phyloP scores from a whole-genome alignment of 2,888 invertebrate genomes.

The Ectobius pallidus region DNA sequence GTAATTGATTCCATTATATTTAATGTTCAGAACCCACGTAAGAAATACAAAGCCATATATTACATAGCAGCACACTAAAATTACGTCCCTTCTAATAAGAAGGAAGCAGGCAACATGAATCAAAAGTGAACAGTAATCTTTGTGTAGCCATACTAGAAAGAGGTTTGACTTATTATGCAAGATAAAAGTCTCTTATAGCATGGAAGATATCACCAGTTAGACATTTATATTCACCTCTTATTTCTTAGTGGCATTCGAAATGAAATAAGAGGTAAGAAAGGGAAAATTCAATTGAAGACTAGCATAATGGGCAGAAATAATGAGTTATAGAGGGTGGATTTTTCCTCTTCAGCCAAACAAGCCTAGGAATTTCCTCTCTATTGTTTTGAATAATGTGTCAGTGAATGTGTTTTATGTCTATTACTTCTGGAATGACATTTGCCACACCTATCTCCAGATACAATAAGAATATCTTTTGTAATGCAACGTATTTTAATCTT shows the following conservation, averaged over 20 bases:
- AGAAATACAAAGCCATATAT: slow-evolving; percentile 3
- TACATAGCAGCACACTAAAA: neutral
- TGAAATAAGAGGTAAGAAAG: neutral
- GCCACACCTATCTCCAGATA: no score
- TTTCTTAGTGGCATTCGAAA: neutral
- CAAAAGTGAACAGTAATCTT: neutral
- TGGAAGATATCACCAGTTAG: neutral
- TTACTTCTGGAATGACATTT: no score
- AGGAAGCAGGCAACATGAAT: neutral
- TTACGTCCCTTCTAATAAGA: slow-evolving; percentile 4
- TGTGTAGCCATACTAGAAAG: neutral
- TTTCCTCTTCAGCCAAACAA: no score
- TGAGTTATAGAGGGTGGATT: no score
- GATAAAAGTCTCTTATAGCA: slow-evolving; percentile 10
- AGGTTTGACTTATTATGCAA: slow-evolving; percentile 1
- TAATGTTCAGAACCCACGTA: neutral
- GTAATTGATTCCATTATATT: slow-evolving; percentile 17
- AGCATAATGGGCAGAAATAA: no score
- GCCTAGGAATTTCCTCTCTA: no score
- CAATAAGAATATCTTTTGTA: no score
- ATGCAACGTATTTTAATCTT: no score
- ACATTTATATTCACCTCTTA: no score
- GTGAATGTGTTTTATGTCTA: no score
- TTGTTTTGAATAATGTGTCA: no score
- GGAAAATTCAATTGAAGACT: neutral